These are phyloP conservation scores for Cettia cetti DNA, from an alignment of 2,113 vertebrate genomes.

Conservation along the genomic window DNA sequence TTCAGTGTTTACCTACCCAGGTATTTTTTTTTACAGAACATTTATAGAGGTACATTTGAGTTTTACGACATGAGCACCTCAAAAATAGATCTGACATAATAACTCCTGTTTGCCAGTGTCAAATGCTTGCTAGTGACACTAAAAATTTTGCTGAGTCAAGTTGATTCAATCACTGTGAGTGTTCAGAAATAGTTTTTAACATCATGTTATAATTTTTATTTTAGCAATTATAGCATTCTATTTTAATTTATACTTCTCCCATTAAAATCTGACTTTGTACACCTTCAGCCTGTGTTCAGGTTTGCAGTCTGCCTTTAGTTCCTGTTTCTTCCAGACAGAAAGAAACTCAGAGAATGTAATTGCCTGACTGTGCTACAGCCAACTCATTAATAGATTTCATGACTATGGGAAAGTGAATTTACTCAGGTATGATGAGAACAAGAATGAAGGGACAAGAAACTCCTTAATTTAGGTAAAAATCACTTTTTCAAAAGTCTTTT, in stretches of 20 bases:
- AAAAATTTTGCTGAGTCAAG: neutral
- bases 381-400: neutral
- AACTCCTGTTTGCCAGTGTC: neutral
- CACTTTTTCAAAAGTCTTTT: neutral
- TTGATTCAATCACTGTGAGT: neutral
- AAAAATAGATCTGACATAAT: neutral
- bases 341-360: neutral
- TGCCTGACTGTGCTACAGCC: neutral
- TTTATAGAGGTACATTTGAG: neutral
- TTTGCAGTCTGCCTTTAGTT: neutral
- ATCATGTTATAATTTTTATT: neutral
- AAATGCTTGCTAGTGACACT: neutral
- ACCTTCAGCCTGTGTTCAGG: neutral
- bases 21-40: neutral
- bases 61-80: neutral
- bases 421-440: neutral
- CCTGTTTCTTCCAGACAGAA: neutral
- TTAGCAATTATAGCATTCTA: neutral
- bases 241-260: neutral
- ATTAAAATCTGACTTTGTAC: neutral
- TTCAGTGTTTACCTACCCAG: neutral
- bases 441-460: neutral
- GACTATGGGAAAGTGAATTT: neutral
- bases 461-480: neutral
- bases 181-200: neutral